A percentile compares a stretch with the other conserved stretches of the same genome.
phyloP scores from a whole-genome alignment of 2,113 vertebrate genomes.

The Microtus montanus region DNA sequence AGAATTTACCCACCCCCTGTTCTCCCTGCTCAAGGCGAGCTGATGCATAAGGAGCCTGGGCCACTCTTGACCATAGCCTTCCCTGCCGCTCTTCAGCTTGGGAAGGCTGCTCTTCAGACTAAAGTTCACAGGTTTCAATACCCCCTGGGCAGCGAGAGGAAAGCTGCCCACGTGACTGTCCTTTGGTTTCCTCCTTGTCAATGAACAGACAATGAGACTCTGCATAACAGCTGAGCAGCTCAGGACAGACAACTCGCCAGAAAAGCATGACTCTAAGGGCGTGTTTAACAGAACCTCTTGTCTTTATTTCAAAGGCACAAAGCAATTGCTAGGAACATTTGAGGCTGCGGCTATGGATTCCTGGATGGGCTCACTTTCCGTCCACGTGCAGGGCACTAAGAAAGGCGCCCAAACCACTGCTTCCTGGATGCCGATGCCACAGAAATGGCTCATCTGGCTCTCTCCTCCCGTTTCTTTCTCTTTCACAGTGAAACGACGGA shows the following conservation, averaged over 20 bases:
- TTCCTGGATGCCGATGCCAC: neutral
- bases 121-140: neutral
- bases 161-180: slow-evolving; percentile 14
- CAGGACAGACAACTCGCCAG: neutral
- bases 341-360: neutral
- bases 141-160: neutral
- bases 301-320: slow-evolving; percentile 26
- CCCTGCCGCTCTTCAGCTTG: slow-evolving; percentile 2
- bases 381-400: neutral
- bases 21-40: neutral
- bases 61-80: neutral
- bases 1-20: neutral
- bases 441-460: neutral
- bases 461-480: neutral
- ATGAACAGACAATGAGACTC: slow-evolving; percentile 59
- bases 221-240: neutral
- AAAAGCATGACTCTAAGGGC: neutral
- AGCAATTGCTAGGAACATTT: neutral
- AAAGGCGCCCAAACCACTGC: neutral
- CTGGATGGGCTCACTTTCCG: neutral
- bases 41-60: neutral
- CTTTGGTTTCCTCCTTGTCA: slow-evolving; percentile 23
- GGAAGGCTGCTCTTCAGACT: neutral
- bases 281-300: neutral
- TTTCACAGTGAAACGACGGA: neutral